phyloP scores from a whole-genome alignment of 2,113 vertebrate genomes.

The Numida meleagris region DNA sequence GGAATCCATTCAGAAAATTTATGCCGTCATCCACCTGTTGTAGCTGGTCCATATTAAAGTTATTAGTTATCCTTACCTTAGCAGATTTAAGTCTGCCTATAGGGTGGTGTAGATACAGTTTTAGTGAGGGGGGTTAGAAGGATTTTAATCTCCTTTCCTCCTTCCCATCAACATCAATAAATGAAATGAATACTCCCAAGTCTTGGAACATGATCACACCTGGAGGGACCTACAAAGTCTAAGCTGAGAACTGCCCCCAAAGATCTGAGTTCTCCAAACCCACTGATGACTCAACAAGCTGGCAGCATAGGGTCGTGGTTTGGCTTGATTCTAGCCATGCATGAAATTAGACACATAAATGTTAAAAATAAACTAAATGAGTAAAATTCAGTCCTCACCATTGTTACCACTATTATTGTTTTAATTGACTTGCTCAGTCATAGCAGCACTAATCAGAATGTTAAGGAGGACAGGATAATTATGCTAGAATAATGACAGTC shows the following conservation, averaged over 20 bases:
- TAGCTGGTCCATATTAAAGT: background rate
- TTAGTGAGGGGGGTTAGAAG: background rate
- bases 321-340: background rate
- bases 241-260: rapidly evolving
- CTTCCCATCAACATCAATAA: background rate
- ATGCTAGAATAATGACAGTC: background rate
- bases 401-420: background rate
- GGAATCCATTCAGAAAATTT: background rate
- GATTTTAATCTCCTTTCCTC: background rate
- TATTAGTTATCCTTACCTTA: background rate
- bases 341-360: background rate
- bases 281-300: background rate
- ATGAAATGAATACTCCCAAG: background rate
- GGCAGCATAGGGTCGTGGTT: background rate
- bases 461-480: background rate
- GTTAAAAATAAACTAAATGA: background rate
- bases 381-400: background rate
- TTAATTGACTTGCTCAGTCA: background rate
- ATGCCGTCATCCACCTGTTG: background rate
- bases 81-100: background rate
- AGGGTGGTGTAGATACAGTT: background rate
- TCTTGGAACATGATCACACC: background rate
- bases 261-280: background rate
- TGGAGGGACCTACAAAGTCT: background rate
- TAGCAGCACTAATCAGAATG: background rate